Percentiles rank a stretch among this genome's conserved stretches.
These are phyloP conservation scores for Malthinus seriepunctatus DNA, from an alignment of 2,888 invertebrate genomes.

Conservation along the genomic window DNA sequence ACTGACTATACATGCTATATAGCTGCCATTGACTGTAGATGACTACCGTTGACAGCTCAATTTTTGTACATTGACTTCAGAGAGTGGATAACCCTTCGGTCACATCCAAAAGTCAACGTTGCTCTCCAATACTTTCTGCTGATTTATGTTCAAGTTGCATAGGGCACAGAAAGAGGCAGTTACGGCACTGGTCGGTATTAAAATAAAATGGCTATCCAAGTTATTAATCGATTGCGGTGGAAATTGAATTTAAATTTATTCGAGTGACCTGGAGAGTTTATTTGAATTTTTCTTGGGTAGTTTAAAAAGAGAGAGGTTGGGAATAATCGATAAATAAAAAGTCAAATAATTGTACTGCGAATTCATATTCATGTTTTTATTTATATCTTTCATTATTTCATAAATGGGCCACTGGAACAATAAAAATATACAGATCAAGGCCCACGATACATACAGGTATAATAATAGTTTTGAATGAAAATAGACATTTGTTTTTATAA, in stretches of 20 bases:
- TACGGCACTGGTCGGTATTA: neutral
- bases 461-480: conserved; percentile 47
- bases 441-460: conserved; percentile 51
- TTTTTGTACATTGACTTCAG: no score
- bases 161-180: neutral
- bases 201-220: neutral
- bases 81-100: no score
- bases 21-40: no score
- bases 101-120: no score
- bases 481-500: conserved; percentile 44
- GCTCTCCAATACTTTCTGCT: no score
- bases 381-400: conserved; percentile 48
- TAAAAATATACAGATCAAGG: conserved; percentile 54
- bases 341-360: conserved; percentile 7
- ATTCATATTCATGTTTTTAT: conserved; percentile 29
- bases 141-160: no score
- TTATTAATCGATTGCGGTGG: no score
- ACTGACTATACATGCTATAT: no score
- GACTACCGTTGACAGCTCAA: no score
- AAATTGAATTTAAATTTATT: neutral
- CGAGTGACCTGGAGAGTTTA: neutral
- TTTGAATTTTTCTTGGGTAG: neutral
- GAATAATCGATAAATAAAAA: conserved; percentile 1
- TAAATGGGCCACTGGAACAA: conserved; percentile 50
- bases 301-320: neutral